Evolutionary conservation across 2,113 vertebrate species (phyloP), one percentile per base, ranked within the genome.

Genomic region (Columba janthina): DNA sequence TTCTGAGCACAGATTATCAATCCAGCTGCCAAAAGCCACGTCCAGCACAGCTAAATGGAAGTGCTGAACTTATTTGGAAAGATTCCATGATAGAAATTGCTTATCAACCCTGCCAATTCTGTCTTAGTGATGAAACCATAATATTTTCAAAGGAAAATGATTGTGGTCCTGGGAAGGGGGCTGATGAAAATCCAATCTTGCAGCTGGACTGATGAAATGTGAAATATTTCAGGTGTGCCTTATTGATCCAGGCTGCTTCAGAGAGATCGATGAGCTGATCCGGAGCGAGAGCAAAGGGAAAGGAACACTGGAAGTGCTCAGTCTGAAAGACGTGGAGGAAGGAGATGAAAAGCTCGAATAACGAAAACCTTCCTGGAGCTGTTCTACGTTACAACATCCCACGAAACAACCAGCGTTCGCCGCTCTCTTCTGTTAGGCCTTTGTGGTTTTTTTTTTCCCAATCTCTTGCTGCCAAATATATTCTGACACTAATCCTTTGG

Each of bases 181-280:
- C 54, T 80, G n/a, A 3, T 40, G 29, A 51, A 32, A 25, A n/a
- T 48, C 11, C 7, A 7, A 0, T 22, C 0, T 21, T 78, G 15
- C 16, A 25, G 40, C 12, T 46, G 93, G 64, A 62, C 67, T 64
- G 42, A 12, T 69, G 36, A 16, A 36, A 26, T 66, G 20, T 91
- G 70, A 18, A 24, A 32, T 73, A 5, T 98, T 96, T 25, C 97
- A 99, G 99, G 98, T 99, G 36, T 99, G 99, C 95, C 98, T 99
- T 79, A 98, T 99, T 79, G 99, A 99, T 96, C 99, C 99, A 0
- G 99, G 99, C 96, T 99, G 99, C 98, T 99, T 99, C 98, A 97
- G 99, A 72, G 99, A 99, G 96, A 98, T 99, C 2, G 99, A 99
- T n/a, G 99, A 99, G 96, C 97, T 99, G 93, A 98, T 99, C 78